Evolutionary conservation across 2,888 invertebrate genomes (phyloP).

Genomic region (Caenorhabditis doughertyi): DNA sequence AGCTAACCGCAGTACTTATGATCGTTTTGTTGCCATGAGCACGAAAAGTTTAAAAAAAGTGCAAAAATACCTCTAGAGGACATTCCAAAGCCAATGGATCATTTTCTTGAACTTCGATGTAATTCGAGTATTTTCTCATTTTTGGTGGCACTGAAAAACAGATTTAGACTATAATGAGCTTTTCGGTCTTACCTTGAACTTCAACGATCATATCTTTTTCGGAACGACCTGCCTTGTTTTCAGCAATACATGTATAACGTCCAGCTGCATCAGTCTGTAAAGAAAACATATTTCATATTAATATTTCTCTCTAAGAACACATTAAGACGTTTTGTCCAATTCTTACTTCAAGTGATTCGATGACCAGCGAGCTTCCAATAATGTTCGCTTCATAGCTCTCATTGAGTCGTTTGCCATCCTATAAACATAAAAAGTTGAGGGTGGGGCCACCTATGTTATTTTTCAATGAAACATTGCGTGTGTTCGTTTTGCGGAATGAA

Average conservation of each 20-base stretch:
- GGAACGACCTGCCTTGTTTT: slow-evolving; percentile 85
- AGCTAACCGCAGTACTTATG: neutral
- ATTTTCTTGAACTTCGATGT: slow-evolving; percentile 84
- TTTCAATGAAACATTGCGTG: slow-evolving; percentile 34
- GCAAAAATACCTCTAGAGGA: slow-evolving; percentile 70
- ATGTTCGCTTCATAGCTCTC: slow-evolving; percentile 44
- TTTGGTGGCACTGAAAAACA: slow-evolving; percentile 78
- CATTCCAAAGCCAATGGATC: slow-evolving; percentile 84
- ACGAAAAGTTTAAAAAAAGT: neutral
- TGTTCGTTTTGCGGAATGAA: slow-evolving; percentile 26
- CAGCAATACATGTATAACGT: slow-evolving; percentile 86
- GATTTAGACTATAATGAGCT: neutral
- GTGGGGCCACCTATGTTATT: slow-evolving; percentile 23
- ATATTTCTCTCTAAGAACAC: slow-evolving; percentile 11
- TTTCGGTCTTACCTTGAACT: slow-evolving; percentile 85
- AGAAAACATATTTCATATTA: no score
- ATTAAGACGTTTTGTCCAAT: neutral
- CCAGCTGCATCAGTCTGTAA: slow-evolving; percentile 84
- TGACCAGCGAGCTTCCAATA: slow-evolving; percentile 15
- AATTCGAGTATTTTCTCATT: slow-evolving; percentile 57
- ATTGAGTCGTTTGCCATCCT: slow-evolving; percentile 61
- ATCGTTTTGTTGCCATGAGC: no score
- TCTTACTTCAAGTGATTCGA: slow-evolving; percentile 51
- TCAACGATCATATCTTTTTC: slow-evolving; percentile 85
- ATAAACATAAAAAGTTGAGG: slow-evolving; percentile 24